Evolutionary conservation across 2,888 invertebrate species (phyloP), one percentile per base, ranked within the genome.

Genomic region (Kryphioiulus occultus): DNA sequence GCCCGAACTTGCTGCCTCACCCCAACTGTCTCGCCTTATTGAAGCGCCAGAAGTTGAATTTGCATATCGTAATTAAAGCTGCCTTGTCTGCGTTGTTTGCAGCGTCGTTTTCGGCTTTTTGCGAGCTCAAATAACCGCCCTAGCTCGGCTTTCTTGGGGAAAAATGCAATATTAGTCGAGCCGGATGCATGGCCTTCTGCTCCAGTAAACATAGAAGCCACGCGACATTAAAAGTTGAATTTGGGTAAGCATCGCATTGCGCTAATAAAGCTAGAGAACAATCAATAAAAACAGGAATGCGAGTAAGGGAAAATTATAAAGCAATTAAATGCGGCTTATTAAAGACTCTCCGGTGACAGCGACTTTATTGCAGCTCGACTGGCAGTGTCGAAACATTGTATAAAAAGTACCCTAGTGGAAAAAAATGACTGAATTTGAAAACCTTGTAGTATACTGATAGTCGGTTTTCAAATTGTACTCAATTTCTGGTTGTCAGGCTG

Each of bases 291-390:
- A n/a, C 59, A 59, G 19, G 59, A 59, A 59, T 59, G n/a, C n/a
- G 0, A 59, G 53, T 59, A 59, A 59, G n/a, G n/a, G 59, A 19
- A 59, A 59, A n/a, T n/a, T 59, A n/a, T 59, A 59, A 59, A 59
- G 59, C n/a, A 59, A 59, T 59, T 59, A 59, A n/a, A 59, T 59
- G 59, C 53, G 53, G 53, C 53, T 53, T 53, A 53, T 59, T 59
- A 19, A 19, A n/a, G n/a, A 17, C 53, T 17, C 53, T 53, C 53
- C 4, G 12, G 17, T 53, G 53, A 53, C 53, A 4, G 4, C 53
- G 19, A 17, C 17, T 53, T 53, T n/a, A n/a, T n/a, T n/a, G n/a
- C n/a, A n/a, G n/a, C n/a, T n/a, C n/a, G n/a, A n/a, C n/a, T n/a
- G n/a, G n/a, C n/a, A n/a, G n/a, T n/a, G n/a, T n/a, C n/a, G n/a